Percentiles rank a stretch among this genome's conserved stretches.
These are phyloP conservation scores for Tanytarsus gracilentus DNA, from an alignment of 2,888 invertebrate genomes.

Conservation along the genomic window DNA sequence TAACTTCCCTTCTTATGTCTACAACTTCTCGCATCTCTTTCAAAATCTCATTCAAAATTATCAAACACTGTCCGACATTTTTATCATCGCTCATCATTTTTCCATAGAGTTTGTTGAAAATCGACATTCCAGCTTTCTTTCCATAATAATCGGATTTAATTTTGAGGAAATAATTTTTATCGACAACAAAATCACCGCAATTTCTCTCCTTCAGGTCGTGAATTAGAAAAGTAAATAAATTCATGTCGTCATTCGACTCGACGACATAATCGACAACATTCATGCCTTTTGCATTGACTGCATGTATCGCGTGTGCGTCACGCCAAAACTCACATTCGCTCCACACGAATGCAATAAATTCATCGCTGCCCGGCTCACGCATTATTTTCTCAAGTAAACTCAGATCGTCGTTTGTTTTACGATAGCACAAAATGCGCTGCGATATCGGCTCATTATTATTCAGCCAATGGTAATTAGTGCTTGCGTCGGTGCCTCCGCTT, in stretches of 20 bases:
- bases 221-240: constrained; percentile 14
- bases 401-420: background rate
- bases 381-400: constrained; percentile 17
- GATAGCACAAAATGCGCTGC: constrained; percentile 11
- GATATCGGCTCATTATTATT: background rate
- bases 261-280: constrained; percentile 8
- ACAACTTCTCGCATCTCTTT: constrained; percentile 16
- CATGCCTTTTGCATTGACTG: constrained; percentile 5
- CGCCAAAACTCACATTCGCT: constrained; percentile 14
- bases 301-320: constrained; percentile 1
- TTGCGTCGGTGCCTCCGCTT: background rate
- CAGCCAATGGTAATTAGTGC: background rate
- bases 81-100: background rate
- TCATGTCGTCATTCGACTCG: background rate
- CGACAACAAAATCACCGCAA: background rate
- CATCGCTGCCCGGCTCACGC: background rate
- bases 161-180: constrained; percentile 23
- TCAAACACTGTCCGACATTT: background rate
- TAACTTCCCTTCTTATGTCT: constrained; percentile 8
- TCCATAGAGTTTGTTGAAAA: constrained; percentile 17
- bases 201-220: constrained; percentile 9
- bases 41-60: constrained; percentile 5
- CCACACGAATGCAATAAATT: constrained; percentile 20
- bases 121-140: background rate
- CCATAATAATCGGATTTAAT: constrained; percentile 9